Base-by-base conservation (phyloP, 2,797 vertebrate species). In the Macropodus opercularis region DNA sequence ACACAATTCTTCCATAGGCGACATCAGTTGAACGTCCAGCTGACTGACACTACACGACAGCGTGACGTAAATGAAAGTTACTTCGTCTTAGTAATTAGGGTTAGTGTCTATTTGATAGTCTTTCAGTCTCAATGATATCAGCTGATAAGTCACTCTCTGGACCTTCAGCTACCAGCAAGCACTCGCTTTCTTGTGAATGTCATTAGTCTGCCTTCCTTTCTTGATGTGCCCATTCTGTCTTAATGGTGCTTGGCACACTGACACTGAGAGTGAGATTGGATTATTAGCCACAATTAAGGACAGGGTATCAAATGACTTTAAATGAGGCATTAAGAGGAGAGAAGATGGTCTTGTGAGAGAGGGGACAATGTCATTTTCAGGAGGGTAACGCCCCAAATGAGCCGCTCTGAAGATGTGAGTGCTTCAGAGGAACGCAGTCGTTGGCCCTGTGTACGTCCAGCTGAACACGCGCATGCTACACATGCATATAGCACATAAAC, bases 241-340 rank as follows among this genome's bases (percentile, higher is more conserved):
- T 90, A 87, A 91, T 89, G 85, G 78, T 32, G 70, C 85, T 79
- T 85, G 83, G 83, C 82, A 34, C 77, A 23, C 72, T 83, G 85
- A 86, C 89, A 77, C 77, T 22, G 36, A 65, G 70, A 88, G 70
- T 63, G 77, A 63, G 79, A 87, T 81, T 78, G 84, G 89, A 86
- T 89, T 91, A 90, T 91, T 90, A 89, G 80, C 85, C 85, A 77
- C 87, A 83, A 91, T 90, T 89, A 91, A 84, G 84, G 81, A 81
- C 75, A 72, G 63, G 64, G 50, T 71, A 66, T 80, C 55, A 84
- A 88, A 88, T 88, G 84, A 80, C 65, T 80, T 83, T 71, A 83
- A 88, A 86, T 86, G 87, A 90, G 79, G 83, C 80, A 79, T 87
- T 85, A 91, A 56, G 54, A 68, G 51, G 54, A 77, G 61, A 69